phyloP scores from a whole-genome alignment of 2,888 invertebrate genomes.

The Mythimna albipuncta region DNA sequence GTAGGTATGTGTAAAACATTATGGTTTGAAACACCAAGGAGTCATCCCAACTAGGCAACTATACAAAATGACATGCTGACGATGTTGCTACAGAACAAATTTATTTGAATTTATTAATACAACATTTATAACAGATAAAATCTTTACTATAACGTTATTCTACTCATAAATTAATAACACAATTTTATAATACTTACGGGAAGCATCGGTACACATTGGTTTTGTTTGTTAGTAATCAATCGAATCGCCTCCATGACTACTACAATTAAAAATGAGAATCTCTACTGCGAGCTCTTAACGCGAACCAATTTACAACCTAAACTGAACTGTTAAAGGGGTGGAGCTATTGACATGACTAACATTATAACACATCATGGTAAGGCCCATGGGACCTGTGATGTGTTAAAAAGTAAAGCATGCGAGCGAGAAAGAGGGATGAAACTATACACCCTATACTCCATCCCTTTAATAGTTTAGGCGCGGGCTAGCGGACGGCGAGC shows the following conservation, averaged over 20 bases:
- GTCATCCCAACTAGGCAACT: conserved; percentile 39
- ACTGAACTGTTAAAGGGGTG: no score
- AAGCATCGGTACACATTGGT: conserved; percentile 69
- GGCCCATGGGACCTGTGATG: no score
- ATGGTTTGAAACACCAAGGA: conserved; percentile 35
- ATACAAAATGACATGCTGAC: conserved; percentile 31
- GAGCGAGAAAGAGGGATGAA: no score
- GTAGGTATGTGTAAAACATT: conserved; percentile 52
- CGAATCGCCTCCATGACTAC: conserved; percentile 19
- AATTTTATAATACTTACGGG: conserved; percentile 84
- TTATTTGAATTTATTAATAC: conserved; percentile 67
- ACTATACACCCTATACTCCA: no score
- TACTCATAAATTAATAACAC: conserved; percentile 88
- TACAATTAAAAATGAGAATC: conserved; percentile 9
- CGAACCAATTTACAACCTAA: no score
- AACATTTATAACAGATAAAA: conserved; percentile 72
- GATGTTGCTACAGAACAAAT: conserved; percentile 38
- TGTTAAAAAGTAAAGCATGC: no score
- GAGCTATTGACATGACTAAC: no score
- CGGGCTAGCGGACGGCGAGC: no score
- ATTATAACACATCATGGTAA: no score
- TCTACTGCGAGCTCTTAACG: no score
- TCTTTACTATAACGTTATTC: conserved; percentile 76
- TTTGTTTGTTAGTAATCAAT: conserved; percentile 60
- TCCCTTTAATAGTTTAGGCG: no score